These are phyloP conservation scores for Chaetorhynchus papuensis DNA, from an alignment of 2,113 vertebrate genomes.

Conservation along the genomic window DNA sequence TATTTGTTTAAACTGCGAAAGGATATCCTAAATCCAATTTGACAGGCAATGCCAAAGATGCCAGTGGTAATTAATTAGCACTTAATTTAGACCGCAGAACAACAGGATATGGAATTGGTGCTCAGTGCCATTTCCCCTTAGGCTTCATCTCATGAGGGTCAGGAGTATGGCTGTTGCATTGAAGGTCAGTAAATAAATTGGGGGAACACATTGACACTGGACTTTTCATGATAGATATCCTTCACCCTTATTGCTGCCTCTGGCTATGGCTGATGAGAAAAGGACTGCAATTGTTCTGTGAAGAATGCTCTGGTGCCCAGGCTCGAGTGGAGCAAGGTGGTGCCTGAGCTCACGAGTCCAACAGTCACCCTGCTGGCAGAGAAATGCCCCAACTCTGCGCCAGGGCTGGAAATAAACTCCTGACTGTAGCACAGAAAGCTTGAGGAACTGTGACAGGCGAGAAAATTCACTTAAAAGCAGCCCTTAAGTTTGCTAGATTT, in stretches of 20 bases:
- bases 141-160: slow-evolving; percentile 88
- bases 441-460: neutral
- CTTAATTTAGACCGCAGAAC: slow-evolving; percentile 91
- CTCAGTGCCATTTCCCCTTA: slow-evolving; percentile 84
- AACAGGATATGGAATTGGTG: slow-evolving; percentile 87
- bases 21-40: slow-evolving; percentile 91
- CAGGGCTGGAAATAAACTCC: slow-evolving; percentile 24
- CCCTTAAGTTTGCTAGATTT: slow-evolving; percentile 46
- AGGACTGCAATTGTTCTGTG: slow-evolving; percentile 57
- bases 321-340: slow-evolving; percentile 38
- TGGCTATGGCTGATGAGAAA: slow-evolving; percentile 73
- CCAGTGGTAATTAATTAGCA: slow-evolving; percentile 99
- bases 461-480: slow-evolving; percentile 40
- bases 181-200: slow-evolving; percentile 87
- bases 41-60: slow-evolving; percentile 94
- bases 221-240: slow-evolving; percentile 81
- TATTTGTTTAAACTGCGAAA: slow-evolving; percentile 82
- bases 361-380: neutral
- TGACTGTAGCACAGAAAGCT: neutral
- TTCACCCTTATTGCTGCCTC: slow-evolving; percentile 75
- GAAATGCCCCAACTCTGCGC: neutral
- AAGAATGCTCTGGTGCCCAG: slow-evolving; percentile 41
- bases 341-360: neutral
- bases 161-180: slow-evolving; percentile 80
- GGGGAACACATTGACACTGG: slow-evolving; percentile 81